phyloP scores from a whole-genome alignment of 2,888 invertebrate species.

The Eumerus sabulonum region DNA sequence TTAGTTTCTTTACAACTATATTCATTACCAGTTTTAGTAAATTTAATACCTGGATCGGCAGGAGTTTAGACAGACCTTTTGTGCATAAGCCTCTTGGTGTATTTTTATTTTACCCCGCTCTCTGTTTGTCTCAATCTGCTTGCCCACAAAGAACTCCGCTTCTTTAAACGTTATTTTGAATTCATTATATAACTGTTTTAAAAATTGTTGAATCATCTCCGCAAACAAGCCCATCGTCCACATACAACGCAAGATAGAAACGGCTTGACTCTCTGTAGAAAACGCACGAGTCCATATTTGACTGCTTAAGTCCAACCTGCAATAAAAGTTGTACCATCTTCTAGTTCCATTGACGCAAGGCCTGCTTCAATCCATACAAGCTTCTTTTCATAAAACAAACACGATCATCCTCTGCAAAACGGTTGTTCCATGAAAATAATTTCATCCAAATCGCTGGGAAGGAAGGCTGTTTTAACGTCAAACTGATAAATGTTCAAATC shows the following conservation, averaged over 20 bases:
- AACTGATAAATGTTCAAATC: conserved; percentile 52
- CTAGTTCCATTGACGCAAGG: conserved; percentile 52
- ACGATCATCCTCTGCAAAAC: conserved; percentile 48
- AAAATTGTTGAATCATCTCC: conserved; percentile 41
- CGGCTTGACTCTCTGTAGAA: conserved; percentile 35
- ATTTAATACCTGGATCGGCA: conserved; percentile 35
- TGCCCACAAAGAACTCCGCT: conserved; percentile 45
- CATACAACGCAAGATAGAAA: conserved; percentile 69
- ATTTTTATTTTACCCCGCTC: conserved; percentile 32
- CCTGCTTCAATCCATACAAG: conserved; percentile 62
- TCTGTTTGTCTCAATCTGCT: conserved; percentile 30
- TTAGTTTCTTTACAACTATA: background rate
- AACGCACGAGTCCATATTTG: conserved; percentile 47
- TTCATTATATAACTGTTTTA: conserved; percentile 14
- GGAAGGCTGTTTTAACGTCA: too few relatives aligned
- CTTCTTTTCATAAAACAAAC: conserved; percentile 62
- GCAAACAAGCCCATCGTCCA: conserved; percentile 71
- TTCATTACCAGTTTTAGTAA: conserved; percentile 14
- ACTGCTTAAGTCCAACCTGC: conserved; percentile 46
- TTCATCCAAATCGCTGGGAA: too few relatives aligned
- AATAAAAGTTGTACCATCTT: conserved; percentile 44
- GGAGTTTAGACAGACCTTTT: conserved; percentile 35
- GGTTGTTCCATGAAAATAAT: conserved; percentile 65
- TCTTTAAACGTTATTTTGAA: conserved; percentile 50
- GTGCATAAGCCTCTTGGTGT: conserved; percentile 25